Conservation (phyloP, 2,113 vertebrate genomes). For the Corythornis madagascariensis region DNA sequence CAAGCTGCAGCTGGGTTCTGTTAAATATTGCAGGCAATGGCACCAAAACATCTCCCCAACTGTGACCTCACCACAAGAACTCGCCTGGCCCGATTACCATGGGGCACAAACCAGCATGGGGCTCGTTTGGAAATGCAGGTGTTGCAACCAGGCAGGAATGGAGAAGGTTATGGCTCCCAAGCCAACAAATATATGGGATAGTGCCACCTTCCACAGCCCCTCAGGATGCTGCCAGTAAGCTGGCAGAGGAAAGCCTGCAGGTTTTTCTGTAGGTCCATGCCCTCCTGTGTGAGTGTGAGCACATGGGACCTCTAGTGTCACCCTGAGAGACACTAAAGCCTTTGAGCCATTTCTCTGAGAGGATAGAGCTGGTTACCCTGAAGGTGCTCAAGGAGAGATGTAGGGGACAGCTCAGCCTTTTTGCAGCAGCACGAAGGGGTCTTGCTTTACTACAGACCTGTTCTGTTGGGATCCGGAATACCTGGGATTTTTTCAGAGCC, state of each 20-base stretch:
- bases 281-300: not conserved
- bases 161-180: not conserved
- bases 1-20: not conserved
- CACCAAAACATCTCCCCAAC: not conserved
- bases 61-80: not conserved
- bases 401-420: rapidly evolving
- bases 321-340: not conserved
- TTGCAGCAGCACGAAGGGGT: not conserved
- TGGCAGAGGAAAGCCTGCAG: not conserved
- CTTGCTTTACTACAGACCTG: not conserved
- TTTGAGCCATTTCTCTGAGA: not conserved
- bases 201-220: not conserved
- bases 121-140: not conserved
- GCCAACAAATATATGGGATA: not conserved
- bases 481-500: not conserved
- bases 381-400: not conserved
- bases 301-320: not conserved
- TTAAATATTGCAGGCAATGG: not conserved
- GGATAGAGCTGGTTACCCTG: not conserved
- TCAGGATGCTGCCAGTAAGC: not conserved
- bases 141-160: constrained; percentile 2
- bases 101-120: rapidly evolving
- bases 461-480: rapidly evolving
- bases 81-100: not conserved
- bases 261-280: not conserved